Percentiles rank a stretch among this genome's conserved stretches.
These are phyloP conservation scores for Mastomys natalensis DNA, from an alignment of 2,113 vertebrate genomes.

Conservation along the genomic window DNA sequence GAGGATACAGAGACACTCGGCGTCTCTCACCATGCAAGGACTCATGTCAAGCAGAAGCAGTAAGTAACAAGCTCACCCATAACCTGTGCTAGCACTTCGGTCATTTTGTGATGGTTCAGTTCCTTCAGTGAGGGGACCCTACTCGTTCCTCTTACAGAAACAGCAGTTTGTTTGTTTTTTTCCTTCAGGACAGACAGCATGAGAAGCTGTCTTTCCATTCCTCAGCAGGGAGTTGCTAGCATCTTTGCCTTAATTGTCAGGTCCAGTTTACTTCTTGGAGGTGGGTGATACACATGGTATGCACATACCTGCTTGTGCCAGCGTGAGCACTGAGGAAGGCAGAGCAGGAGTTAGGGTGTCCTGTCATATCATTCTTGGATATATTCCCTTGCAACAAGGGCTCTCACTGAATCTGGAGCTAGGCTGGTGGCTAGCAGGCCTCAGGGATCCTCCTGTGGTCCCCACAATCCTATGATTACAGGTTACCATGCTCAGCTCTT, in stretches of 20 bases:
- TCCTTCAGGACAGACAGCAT: neutral
- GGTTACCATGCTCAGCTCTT: too few species aligned
- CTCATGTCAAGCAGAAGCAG: neutral
- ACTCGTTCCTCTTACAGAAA: neutral
- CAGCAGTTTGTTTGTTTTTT: neutral
- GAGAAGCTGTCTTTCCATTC: neutral
- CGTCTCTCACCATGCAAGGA: neutral
- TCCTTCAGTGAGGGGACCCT: neutral
- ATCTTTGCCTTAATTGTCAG: neutral
- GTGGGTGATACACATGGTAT: too few species aligned
- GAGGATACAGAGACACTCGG: neutral
- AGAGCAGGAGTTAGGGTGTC: neutral
- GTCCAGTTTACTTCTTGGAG: neutral
- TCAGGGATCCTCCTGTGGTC: neutral
- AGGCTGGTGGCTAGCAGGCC: neutral
- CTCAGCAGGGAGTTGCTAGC: neutral
- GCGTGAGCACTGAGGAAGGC: neutral
- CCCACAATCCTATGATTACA: neutral
- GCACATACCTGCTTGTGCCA: neutral
- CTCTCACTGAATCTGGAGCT: neutral
- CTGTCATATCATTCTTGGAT: neutral
- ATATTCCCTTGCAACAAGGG: neutral
- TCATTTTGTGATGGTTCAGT: neutral
- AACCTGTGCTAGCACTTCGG: neutral
- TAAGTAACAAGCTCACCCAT: neutral